Conservation (phyloP, 2,113 vertebrate species). For the Recurvirostra avosetta region DNA sequence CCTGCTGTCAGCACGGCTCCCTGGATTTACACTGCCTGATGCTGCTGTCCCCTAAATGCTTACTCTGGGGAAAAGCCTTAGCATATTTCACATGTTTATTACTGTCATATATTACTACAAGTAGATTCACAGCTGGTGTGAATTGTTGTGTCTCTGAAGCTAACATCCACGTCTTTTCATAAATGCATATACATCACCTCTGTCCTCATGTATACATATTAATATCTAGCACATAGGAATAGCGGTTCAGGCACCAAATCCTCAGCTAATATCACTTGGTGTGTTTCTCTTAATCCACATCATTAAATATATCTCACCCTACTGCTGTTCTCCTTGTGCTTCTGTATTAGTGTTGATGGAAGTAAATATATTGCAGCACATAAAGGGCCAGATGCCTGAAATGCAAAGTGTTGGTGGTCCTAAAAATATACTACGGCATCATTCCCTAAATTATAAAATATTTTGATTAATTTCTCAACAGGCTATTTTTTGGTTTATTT, state of each 20-base stretch:
- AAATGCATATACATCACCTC: not conserved
- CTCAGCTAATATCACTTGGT: not conserved
- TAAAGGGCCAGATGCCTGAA: not conserved
- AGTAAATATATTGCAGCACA: not conserved
- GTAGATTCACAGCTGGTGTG: not conserved
- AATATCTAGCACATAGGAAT: not conserved
- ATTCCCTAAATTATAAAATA: not conserved
- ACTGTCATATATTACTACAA: not conserved
- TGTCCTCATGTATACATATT: not conserved
- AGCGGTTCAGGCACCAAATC: not conserved
- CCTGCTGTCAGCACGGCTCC: not conserved
- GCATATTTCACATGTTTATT: not conserved
- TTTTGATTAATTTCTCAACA: not conserved
- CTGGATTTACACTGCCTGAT: not conserved
- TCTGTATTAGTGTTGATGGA: not conserved
- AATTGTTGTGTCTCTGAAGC: not conserved
- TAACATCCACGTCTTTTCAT: not conserved
- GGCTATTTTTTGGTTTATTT: not conserved
- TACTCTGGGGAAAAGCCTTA: not conserved
- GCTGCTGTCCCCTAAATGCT: not conserved
- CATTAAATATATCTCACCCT: not conserved
- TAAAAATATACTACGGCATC: not conserved
- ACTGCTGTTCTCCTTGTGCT: too few relatives aligned
- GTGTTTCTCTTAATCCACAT: not conserved
- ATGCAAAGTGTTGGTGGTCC: not conserved